Evolutionary conservation across 2,797 vertebrate species (phyloP).

Genomic region (Chiroxiphia lanceolata): DNA sequence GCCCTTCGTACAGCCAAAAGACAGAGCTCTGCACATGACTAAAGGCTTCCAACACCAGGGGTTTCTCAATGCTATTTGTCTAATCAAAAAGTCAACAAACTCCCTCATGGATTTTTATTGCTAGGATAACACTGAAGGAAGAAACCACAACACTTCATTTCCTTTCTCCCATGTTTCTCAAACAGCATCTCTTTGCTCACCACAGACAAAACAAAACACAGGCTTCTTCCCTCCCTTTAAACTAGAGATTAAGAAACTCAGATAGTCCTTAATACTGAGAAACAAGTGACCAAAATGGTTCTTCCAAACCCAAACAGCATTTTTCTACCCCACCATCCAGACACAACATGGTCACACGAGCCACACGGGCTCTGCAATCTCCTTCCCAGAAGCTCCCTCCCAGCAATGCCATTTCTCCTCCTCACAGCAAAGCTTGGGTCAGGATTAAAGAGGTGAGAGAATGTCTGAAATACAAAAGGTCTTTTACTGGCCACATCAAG

Average conservation of each 20-base stretch:
- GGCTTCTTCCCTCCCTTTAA: conserved; percentile 11
- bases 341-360: not conserved
- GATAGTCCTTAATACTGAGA: not conserved
- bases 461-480: not conserved
- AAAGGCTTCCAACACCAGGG: not conserved
- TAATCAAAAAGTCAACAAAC: conserved; percentile 42
- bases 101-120: not conserved
- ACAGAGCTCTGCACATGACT: not conserved
- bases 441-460: not conserved
- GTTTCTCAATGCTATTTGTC: not conserved
- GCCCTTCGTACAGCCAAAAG: not conserved
- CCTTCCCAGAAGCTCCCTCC: not conserved
- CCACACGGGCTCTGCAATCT: not conserved
- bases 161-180: conserved; percentile 10
- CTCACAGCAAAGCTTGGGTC: not conserved
- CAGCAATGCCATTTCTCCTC: not conserved
- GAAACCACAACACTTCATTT: conserved; percentile 20
- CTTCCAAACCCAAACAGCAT: conserved; percentile 47
- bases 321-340: conserved; percentile 6
- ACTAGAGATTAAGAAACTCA: not conserved
- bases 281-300: not conserved
- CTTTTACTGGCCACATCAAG: not conserved
- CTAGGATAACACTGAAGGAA: not conserved
- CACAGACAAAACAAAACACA: conserved; percentile 29
- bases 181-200: conserved; percentile 11